Base-by-base conservation (phyloP, 2,113 vertebrate genomes). In the Cervus canadensis region DNA sequence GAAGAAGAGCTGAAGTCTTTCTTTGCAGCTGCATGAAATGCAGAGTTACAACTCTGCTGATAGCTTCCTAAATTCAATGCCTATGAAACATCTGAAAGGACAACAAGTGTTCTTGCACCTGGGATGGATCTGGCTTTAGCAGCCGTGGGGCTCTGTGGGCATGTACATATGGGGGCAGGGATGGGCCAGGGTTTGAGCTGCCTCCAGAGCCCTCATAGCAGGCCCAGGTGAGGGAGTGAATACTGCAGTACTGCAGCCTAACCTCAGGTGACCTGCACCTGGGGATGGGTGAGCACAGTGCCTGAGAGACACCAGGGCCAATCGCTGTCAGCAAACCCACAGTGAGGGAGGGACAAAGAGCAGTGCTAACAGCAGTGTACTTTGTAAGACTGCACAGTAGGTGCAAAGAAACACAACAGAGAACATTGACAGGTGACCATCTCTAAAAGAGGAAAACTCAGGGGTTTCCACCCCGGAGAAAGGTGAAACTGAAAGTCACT, bases 241-340 rank as follows among this genome's bases (percentile, higher is more conserved):
- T 7, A 2, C 3, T 7, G 71, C 12, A 43, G 1, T 14, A 4
- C 23, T 25, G 71, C 0, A 5, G n/a, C n/a, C n/a, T 36, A 40
- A 23, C 10, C 67, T 71, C 19, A 36, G n/a, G 2, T 12, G 6
- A 26, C 23, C 36, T 43, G 36, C 12, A 43, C 71, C 71, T 43
- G 36, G 26, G 71, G 36, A 4, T 14, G 23, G 36, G 71, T 76
- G 71, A 26, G 26, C 21, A 43, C 36, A 26, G 14, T 43, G 40
- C 71, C 71, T 7, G 71, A 25, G 71, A 25, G 71, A 14, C 19
- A 43, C 21, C 21, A 74, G 36, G 23, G 71, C 11, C 71, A 14
- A 25, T 26, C 3, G 36, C 21, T 40, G 11, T 14, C 71, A 74
- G 71, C 21, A 14, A 2, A 25, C 36, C 67, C 71, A 43, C 36